phyloP scores from a whole-genome alignment of 2,113 vertebrate genomes.

The Circaetus gallicus region DNA sequence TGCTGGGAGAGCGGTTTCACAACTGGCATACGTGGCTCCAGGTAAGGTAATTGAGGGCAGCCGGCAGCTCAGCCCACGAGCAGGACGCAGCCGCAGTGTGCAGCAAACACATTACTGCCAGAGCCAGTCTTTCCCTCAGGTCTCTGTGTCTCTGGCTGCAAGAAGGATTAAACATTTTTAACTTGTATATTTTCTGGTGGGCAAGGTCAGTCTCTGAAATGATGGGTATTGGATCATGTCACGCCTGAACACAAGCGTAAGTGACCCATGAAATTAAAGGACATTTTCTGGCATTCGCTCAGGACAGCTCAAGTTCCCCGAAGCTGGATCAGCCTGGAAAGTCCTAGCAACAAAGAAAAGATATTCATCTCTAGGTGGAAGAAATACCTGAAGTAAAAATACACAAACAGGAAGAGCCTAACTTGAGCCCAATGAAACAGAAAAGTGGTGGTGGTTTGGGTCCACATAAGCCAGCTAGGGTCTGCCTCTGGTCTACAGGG shows the following conservation, averaged over 20 bases:
- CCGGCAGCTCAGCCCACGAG: not conserved
- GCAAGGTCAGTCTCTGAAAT: constrained; percentile 9
- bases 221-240: not conserved
- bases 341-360: not conserved
- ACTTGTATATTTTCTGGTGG: not conserved
- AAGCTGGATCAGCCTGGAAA: not conserved
- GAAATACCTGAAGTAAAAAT: not conserved
- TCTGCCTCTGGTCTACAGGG: not conserved
- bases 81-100: rapidly evolving
- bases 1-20: not conserved
- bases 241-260: not conserved
- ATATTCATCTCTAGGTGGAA: not conserved
- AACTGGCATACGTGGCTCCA: rapidly evolving
- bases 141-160: not conserved
- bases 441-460: not conserved
- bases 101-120: not conserved
- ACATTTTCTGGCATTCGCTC: rapidly evolving
- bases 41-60: not conserved
- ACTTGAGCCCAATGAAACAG: not conserved
- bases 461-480: not conserved
- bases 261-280: constrained; percentile 40
- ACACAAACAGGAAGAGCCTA: not conserved
- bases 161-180: not conserved
- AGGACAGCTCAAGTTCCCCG: not conserved
- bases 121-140: not conserved